Percentiles rank a stretch among this genome's conserved stretches.
phyloP scores from a whole-genome alignment of 1,140 invertebrate genomes.

The Thalassaphorura encarpata region DNA sequence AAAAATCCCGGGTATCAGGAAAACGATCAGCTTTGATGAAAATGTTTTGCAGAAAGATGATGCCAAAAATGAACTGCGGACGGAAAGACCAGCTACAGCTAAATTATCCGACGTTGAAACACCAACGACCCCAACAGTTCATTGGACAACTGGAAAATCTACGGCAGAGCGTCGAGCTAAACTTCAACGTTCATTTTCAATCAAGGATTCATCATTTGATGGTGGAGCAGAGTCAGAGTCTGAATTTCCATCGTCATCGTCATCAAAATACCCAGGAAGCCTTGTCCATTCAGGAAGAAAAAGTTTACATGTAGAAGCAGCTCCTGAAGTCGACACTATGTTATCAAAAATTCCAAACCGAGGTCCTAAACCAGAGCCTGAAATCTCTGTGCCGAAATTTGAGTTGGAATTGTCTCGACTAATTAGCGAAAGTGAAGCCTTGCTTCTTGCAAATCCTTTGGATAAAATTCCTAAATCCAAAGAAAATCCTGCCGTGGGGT shows the following conservation, averaged over 20 bases:
- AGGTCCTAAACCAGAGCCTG: neutral
- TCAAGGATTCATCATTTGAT: slow-evolving; percentile 14
- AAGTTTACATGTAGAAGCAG: slow-evolving; percentile 4
- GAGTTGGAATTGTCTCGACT: too few relatives aligned
- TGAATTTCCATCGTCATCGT: too few relatives aligned
- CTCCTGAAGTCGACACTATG: neutral
- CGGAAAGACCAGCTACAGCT: slow-evolving; percentile 10
- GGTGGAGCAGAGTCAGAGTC: slow-evolving; percentile 10
- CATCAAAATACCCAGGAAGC: neutral
- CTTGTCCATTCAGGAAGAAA: neutral
- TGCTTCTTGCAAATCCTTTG: too few relatives aligned
- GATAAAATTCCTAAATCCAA: too few relatives aligned
- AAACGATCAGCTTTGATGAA: slow-evolving; percentile 22
- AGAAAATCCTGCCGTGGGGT: too few relatives aligned
- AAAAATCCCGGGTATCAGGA: slow-evolving; percentile 2
- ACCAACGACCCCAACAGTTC: neutral
- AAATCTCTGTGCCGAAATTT: too few relatives aligned
- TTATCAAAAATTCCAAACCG: neutral
- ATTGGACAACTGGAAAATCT: slow-evolving; percentile 14
- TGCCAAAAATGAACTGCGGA: neutral
- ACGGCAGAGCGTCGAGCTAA: slow-evolving; percentile 22
- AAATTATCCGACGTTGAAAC: neutral
- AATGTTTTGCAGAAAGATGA: slow-evolving; percentile 12
- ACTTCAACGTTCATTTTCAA: slow-evolving; percentile 23
- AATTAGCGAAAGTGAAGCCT: too few relatives aligned